These are phyloP conservation scores for Albula goreensis DNA, from an alignment of 2,113 vertebrate genomes.

Conservation along the genomic window DNA sequence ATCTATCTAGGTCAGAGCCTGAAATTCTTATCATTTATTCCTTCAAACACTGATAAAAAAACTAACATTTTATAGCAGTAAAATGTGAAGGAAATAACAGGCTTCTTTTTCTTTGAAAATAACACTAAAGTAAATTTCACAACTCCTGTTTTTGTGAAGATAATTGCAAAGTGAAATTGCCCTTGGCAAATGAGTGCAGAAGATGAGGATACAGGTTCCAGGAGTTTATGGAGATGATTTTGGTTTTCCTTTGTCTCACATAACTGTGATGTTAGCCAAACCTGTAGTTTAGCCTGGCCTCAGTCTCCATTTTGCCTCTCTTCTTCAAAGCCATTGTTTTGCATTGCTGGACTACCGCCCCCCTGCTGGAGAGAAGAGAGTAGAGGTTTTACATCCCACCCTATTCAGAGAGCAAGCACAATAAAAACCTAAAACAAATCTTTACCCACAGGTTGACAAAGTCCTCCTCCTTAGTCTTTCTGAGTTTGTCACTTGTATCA, in stretches of 20 bases:
- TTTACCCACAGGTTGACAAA: no score
- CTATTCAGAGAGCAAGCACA: background rate
- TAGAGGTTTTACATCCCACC: background rate
- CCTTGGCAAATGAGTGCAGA: background rate
- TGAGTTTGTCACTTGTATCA: no score
- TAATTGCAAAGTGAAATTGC: conserved; percentile 31
- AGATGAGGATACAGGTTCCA: background rate
- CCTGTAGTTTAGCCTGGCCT: conserved; percentile 18
- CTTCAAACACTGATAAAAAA: conserved; percentile 5
- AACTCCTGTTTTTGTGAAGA: conserved; percentile 5
- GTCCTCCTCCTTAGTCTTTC: no score
- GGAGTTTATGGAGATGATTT: conserved; percentile 39
- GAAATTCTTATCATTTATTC: conserved; percentile 7
- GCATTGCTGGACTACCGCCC: background rate
- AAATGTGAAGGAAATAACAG: background rate
- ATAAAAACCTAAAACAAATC: background rate
- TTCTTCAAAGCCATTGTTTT: background rate
- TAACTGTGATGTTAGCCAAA: conserved; percentile 44
- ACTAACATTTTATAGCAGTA: background rate
- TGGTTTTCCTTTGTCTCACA: conserved; percentile 31
- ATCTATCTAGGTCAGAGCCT: conserved; percentile 17
- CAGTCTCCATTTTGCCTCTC: background rate
- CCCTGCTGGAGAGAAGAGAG: background rate
- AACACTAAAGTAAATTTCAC: conserved; percentile 13
- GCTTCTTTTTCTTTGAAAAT: background rate